Percentiles rank a stretch among this genome's conserved stretches.
Evolutionary conservation across 2,888 invertebrate species (phyloP).

Genomic region (Macrostomum cliftonense): DNA sequence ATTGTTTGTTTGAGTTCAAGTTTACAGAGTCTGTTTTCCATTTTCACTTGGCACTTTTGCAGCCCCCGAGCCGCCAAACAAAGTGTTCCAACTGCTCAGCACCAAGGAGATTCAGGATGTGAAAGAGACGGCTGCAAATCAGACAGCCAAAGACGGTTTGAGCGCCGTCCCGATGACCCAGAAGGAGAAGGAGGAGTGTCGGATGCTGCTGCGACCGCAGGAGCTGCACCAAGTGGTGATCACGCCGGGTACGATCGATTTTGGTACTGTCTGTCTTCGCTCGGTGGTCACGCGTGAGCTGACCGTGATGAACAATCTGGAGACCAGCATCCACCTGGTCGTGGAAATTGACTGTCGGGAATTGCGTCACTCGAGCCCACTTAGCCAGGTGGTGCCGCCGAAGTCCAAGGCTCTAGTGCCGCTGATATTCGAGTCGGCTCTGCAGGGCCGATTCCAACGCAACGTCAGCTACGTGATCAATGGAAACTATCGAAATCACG

Average conservation of each 20-base stretch:
- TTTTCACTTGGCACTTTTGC: no score
- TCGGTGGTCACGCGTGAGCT: conserved; percentile 29
- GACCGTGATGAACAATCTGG: conserved; percentile 33
- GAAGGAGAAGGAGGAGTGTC: conserved; percentile 29
- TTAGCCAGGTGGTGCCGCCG: conserved; percentile 35
- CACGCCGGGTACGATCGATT: conserved; percentile 31
- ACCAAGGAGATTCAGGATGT: conserved; percentile 22
- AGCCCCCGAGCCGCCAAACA: conserved; percentile 30
- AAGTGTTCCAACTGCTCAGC: conserved; percentile 26
- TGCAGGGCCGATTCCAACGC: conserved; percentile 32
- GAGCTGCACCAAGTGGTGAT: conserved; percentile 32
- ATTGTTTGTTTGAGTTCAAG: no score
- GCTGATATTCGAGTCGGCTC: conserved; percentile 33
- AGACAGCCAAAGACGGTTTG: conserved; percentile 25
- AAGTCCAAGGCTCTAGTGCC: conserved; percentile 31
- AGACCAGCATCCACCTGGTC: conserved; percentile 28
- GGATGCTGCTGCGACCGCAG: conserved; percentile 24
- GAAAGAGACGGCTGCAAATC: conserved; percentile 17
- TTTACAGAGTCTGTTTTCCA: no score
- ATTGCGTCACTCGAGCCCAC: conserved; percentile 32
- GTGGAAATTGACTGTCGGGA: conserved; percentile 36
- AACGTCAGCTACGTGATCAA: conserved; percentile 35
- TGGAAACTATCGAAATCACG: conserved; percentile 31
- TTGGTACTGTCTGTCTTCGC: conserved; percentile 30
- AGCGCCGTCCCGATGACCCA: conserved; percentile 31